Percentiles rank a stretch among this genome's conserved stretches.
Conservation (phyloP, 2,113 vertebrate species). For the Chaetodon auriga region DNA sequence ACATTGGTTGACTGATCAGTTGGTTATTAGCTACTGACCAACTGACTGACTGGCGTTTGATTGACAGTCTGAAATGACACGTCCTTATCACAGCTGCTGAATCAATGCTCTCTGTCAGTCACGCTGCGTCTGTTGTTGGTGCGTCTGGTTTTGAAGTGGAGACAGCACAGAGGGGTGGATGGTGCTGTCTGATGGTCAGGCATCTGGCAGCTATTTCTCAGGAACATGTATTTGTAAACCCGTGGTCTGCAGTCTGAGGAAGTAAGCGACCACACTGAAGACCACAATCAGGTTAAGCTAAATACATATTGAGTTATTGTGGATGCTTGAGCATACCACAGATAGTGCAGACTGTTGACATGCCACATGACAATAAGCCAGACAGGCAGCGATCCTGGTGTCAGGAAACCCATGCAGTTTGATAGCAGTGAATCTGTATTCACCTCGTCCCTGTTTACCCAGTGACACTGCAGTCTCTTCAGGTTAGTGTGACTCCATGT, state of each 20-base stretch:
- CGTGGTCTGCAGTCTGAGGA: neutral
- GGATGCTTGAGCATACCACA: neutral
- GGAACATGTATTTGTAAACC: neutral
- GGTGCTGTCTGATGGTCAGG: slow-evolving; percentile 9
- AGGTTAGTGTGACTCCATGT: neutral
- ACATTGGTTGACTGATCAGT: neutral
- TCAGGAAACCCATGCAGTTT: neutral
- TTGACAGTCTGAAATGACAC: neutral
- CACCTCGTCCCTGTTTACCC: slow-evolving; percentile 25
- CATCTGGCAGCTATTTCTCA: neutral
- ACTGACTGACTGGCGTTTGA: neutral
- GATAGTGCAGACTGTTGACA: neutral
- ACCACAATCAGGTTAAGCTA: neutral
- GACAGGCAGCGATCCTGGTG: neutral
- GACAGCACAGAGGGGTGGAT: neutral
- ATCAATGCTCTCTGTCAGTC: neutral
- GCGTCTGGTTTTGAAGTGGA: neutral
- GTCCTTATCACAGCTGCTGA: neutral
- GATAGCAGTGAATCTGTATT: slow-evolving; percentile 40
- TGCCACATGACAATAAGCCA: neutral
- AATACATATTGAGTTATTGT: neutral
- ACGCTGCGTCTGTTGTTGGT: neutral
- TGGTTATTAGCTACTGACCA: neutral
- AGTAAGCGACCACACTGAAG: neutral
- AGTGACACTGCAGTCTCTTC: slow-evolving; percentile 43